Base-by-base conservation (phyloP, 2,888 invertebrate genomes). In the Cyaniris semiargus region DNA sequence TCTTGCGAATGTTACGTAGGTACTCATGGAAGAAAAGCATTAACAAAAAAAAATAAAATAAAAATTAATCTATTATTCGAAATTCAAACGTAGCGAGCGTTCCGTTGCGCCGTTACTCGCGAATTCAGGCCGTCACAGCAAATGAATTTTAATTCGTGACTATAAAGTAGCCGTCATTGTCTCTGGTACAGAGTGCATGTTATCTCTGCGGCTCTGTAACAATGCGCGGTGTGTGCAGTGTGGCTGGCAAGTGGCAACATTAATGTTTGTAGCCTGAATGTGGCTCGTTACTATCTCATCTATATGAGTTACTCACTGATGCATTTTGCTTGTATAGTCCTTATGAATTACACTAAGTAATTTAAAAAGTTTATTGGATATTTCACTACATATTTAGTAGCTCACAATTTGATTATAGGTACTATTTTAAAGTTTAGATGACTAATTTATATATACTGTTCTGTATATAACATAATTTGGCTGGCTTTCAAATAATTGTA, bases 61-160 rank as follows among this genome's bases (percentile, higher is more conserved):
- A 23, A 21, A 60, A 10, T 60, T 23, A 21, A 60, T 74, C 15
- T n/a, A 44, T 31, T 70, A 53, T 76, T 76, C 70, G 48, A 76
- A 76, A 53, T 71, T 71, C 31, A 76, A 70, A 70, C 53, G 72
- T 70, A 44, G 77, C 75, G 76, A 79, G 76, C 79, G 75, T 75
- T 79, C 58, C 78, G 75, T 31, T 56, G 70, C 70, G 77, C 70
- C 74, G 77, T 78, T 72, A 80, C 75, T 79, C 70, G 76, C 78
- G 79, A 78, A 80, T 79, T 78, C 80, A 80, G 77, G 77, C 77
- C 80, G 80, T 80, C 80, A 80, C 80, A 80, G 79, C 58, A 77
- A 77, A 80, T 80, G 80, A 80, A 80, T 80, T 80, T 80, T 80
- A 80, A 80, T 80, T 79, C 72, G 34, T 76, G 21, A 48, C 78